Evolutionary conservation across 2,113 vertebrate species (phyloP).

Genomic region (Halichoerus grypus): DNA sequence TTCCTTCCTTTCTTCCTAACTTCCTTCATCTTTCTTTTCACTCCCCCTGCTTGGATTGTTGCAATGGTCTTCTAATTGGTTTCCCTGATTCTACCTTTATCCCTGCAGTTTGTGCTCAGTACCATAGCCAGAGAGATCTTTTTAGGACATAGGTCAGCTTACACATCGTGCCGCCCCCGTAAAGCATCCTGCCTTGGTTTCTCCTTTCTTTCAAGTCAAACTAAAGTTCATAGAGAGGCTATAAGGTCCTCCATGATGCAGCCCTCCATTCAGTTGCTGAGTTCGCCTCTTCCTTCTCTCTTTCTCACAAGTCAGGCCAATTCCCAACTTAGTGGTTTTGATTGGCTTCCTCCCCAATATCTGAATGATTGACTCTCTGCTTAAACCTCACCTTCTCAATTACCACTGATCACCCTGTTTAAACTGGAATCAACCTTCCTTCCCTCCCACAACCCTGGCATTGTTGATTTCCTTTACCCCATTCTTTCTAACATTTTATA

Average conservation of each 20-base stretch:
- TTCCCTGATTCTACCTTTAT: background rate
- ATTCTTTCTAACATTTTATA: background rate
- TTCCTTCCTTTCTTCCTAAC: background rate
- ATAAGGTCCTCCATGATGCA: background rate
- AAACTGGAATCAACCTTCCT: background rate
- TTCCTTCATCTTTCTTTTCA: background rate
- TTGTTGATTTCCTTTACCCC: background rate
- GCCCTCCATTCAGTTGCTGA: background rate
- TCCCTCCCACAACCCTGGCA: background rate
- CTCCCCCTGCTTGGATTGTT: background rate
- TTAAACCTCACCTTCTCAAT: background rate
- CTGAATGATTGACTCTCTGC: background rate
- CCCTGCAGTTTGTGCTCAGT: background rate
- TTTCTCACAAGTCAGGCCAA: background rate
- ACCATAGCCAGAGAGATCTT: background rate
- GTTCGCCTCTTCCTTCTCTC: background rate
- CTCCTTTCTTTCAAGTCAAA: background rate
- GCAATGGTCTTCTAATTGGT: background rate
- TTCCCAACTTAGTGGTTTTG: background rate
- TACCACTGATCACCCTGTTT: background rate
- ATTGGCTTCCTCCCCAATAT: background rate
- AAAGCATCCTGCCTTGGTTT: background rate
- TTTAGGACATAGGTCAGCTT: background rate
- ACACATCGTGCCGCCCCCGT: background rate
- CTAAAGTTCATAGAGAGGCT: background rate